Base-by-base conservation (phyloP, 2,888 invertebrate genomes). In the Mellilla xanthometata region DNA sequence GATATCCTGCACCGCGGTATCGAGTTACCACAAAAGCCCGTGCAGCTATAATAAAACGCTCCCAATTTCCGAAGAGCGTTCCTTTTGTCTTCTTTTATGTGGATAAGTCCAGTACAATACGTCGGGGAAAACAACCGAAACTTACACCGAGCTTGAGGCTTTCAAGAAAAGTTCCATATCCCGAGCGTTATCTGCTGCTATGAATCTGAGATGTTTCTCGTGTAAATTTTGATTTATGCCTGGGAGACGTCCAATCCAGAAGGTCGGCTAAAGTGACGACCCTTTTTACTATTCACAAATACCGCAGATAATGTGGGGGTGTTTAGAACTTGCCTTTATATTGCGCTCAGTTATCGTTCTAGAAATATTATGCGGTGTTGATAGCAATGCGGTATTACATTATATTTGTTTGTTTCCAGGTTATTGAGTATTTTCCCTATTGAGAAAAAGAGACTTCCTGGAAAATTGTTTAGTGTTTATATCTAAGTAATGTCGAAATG, bases 171-270 rank as follows among this genome's bases (percentile, higher is more conserved):
- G 52, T 56, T 56, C 53, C 49, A 54, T 52, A 53, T 54, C 51
- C 56, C 55, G 4, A 43, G 56, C 56, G 54, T 56, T 55, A 39
- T 41, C 54, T 49, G 59, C 44, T 52, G 64, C 60, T 60, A 66
- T 68, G 66, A 70, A 63, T 69, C 68, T 73, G 68, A 79, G 72
- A 72, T 75, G 76, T 74, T 80, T 78, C 72, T 72, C 74, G 65
- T 76, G 79, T 80, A 76, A 57, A 73, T 76, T 80, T 77, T 77
- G 80, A 79, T 83, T 80, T 81, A 81, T 79, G 73, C 68, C 56
- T 55, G 52, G 53, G 60, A 64, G 62, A 66, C 61, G 65, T 58
- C 67, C 64, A 70, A 72, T 67, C 65, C 62, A 58, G 63, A 33
- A 61, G 66, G 63, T 70, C 65, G 66, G 58, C 55, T 57, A 58